phyloP scores from a whole-genome alignment of 2,888 invertebrate genomes.

The Sialis lutaria region DNA sequence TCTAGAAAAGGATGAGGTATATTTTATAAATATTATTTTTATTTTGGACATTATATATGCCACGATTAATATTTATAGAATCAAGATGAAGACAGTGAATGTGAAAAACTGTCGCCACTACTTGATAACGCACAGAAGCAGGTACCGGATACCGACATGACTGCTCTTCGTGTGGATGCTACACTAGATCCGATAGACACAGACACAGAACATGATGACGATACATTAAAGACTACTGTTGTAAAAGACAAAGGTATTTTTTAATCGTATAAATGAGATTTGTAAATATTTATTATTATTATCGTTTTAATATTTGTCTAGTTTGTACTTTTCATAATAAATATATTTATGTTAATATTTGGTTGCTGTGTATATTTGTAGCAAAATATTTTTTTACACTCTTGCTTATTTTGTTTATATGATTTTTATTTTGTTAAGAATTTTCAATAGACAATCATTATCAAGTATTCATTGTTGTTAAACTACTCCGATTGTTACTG shows the following conservation, averaged over 20 bases:
- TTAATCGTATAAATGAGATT: too few relatives aligned
- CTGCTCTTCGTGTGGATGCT: slow-evolving; percentile 28
- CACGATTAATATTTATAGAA: slow-evolving; percentile 19
- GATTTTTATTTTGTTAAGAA: too few relatives aligned
- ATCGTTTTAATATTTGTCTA: too few relatives aligned
- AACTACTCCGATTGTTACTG: too few relatives aligned
- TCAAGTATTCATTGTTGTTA: too few relatives aligned
- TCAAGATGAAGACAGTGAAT: slow-evolving; percentile 64
- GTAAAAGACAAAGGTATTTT: background rate
- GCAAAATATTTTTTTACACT: too few relatives aligned
- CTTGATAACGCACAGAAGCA: slow-evolving; percentile 23
- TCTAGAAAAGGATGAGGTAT: slow-evolving; percentile 24
- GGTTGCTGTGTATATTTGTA: background rate
- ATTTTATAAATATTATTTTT: background rate
- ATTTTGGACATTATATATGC: slow-evolving; percentile 1
- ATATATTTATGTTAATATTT: too few relatives aligned
- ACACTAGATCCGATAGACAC: slow-evolving; percentile 41
- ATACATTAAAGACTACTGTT: slow-evolving; percentile 7
- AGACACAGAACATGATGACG: slow-evolving; percentile 33
- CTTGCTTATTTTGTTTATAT: too few relatives aligned
- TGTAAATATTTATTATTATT: too few relatives aligned
- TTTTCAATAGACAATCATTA: too few relatives aligned
- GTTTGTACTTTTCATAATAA: too few relatives aligned
- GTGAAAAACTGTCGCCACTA: slow-evolving; percentile 64
- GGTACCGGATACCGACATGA: slow-evolving; percentile 12